Percentiles rank a stretch among this genome's conserved stretches.
Evolutionary conservation across 92 coral and sea anemone genomes (phyloP).

Genomic region (Umimayanthus chanpuru): DNA sequence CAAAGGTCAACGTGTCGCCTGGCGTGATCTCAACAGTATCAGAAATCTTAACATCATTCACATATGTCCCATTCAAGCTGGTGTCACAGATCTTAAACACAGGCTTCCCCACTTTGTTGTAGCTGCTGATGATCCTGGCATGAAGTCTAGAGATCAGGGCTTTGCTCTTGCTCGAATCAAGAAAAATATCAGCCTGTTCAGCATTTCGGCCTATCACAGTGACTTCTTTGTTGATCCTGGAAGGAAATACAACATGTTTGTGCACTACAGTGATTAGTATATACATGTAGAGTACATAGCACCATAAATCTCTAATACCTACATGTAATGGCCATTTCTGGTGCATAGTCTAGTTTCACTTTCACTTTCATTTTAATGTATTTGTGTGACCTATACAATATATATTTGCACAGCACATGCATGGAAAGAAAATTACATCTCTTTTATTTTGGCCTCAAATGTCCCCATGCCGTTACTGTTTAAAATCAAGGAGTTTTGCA

Average conservation of each 20-base stretch:
- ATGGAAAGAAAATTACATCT: no score
- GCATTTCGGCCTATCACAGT: slow-evolving; percentile 86
- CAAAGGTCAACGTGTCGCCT: slow-evolving; percentile 92
- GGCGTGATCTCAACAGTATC: slow-evolving; percentile 70
- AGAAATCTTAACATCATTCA: slow-evolving; percentile 79
- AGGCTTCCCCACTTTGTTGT: slow-evolving; percentile 48
- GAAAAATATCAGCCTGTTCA: slow-evolving; percentile 69
- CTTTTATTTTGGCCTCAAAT: no score
- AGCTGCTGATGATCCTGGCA: slow-evolving; percentile 72
- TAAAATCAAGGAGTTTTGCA: no score
- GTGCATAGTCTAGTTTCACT: no score
- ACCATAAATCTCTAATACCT: no score
- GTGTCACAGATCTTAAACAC: slow-evolving; percentile 80
- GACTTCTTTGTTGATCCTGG: slow-evolving; percentile 75
- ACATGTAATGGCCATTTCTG: no score
- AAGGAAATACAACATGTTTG: neutral
- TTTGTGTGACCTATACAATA: no score
- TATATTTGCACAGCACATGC: no score
- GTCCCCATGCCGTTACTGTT: no score
- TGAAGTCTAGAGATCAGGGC: slow-evolving; percentile 92
- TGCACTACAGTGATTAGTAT: no score
- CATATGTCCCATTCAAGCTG: slow-evolving; percentile 93
- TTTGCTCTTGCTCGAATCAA: slow-evolving; percentile 82
- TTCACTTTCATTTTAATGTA: no score
- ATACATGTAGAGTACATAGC: no score